phyloP scores from a whole-genome alignment of 2,113 vertebrate species.

The Podarcis raffonei region DNA sequence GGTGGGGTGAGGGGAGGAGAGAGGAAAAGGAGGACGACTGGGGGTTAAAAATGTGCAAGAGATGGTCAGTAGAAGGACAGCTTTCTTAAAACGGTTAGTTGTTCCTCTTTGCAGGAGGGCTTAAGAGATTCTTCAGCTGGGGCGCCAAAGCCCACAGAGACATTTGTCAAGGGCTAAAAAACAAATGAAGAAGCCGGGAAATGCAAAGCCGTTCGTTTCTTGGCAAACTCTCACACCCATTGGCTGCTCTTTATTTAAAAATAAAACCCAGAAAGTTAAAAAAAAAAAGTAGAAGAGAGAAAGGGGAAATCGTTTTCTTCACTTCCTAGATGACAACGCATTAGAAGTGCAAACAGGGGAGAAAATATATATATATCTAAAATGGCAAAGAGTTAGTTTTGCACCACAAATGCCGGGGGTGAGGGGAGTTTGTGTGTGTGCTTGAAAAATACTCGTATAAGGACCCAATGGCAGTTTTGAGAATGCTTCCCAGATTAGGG shows the following conservation, averaged over 20 bases:
- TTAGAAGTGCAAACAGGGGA: conserved; percentile 1
- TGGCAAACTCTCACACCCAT: conserved; percentile 21
- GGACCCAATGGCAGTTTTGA: not conserved
- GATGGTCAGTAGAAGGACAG: conserved; percentile 70
- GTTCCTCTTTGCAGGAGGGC: conserved; percentile 60
- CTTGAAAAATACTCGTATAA: not conserved
- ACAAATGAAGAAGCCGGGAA: conserved; percentile 39
- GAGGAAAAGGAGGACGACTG: conserved; percentile 12
- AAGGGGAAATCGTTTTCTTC: not conserved
- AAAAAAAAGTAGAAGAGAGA: not conserved
- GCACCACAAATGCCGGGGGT: not conserved
- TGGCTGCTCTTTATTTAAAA: not conserved
- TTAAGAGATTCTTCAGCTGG: not conserved
- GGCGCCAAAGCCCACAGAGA: conserved; percentile 32
- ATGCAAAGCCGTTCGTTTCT: conserved; percentile 27
- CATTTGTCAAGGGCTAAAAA: conserved; percentile 1
- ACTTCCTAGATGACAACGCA: not conserved
- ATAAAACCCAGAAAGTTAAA: not conserved
- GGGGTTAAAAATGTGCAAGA: conserved; percentile 62
- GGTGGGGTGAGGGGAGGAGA: conserved; percentile 7
- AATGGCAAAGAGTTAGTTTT: not conserved
- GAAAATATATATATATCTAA: not conserved
- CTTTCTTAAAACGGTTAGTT: conserved; percentile 54
- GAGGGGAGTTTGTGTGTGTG: not conserved
- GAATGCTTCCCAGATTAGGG: not conserved